Conservation (phyloP, 2,113 vertebrate species). For the Corythornis vintsioides region DNA sequence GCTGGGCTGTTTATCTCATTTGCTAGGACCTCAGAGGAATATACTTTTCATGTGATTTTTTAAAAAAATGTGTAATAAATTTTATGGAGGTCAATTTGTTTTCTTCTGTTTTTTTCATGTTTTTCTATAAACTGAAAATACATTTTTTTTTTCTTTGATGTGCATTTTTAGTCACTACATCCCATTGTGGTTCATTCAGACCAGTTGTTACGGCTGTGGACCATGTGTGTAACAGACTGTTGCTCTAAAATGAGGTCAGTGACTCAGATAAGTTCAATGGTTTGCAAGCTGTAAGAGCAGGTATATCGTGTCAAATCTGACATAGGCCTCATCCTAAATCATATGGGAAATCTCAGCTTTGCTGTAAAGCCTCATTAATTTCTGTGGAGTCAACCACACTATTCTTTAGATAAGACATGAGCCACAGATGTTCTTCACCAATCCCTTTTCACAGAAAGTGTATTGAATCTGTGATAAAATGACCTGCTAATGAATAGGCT, state of each 20-base stretch:
- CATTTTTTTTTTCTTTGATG: not conserved
- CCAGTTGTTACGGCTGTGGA: not conserved
- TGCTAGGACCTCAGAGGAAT: not conserved
- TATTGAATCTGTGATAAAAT: not conserved
- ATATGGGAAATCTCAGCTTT: not conserved
- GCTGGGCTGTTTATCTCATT: not conserved
- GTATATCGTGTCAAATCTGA: slow-evolving; percentile 5
- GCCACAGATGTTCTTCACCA: not conserved
- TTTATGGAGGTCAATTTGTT: not conserved
- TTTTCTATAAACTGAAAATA: not conserved
- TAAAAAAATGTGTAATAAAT: not conserved
- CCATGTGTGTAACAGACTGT: not conserved
- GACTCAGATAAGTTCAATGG: not conserved
- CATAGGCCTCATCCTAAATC: not conserved
- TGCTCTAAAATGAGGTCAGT: not conserved
- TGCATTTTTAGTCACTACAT: not conserved
- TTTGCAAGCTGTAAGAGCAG: not conserved
- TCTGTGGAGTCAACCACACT: not conserved
- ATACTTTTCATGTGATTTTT: not conserved
- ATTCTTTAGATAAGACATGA: not conserved
- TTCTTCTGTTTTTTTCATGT: not conserved
- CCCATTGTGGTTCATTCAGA: not conserved
- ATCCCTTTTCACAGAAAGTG: not conserved
- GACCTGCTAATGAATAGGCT: not conserved
- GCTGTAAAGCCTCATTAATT: slow-evolving; percentile 34